phyloP scores from a whole-genome alignment of 2,888 invertebrate species.

The Hylaea fasciaria region DNA sequence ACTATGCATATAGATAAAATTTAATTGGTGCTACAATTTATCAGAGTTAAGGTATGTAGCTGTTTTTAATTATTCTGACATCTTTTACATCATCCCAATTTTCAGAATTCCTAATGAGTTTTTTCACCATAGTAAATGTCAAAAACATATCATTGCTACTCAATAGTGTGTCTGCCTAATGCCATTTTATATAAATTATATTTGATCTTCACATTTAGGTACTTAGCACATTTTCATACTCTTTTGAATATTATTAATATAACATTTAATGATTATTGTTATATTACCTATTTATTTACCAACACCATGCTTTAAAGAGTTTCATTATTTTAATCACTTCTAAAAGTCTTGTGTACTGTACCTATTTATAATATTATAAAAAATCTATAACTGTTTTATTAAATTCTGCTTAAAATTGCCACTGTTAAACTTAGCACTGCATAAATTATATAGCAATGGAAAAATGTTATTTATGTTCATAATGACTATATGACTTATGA shows the following conservation, averaged over 20 bases:
- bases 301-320: too few relatives aligned
- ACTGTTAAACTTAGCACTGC: conserved; percentile 24
- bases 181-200: too few relatives aligned
- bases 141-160: too few relatives aligned
- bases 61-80: background rate
- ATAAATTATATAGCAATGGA: conserved; percentile 3
- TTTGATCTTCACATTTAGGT: too few relatives aligned
- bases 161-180: too few relatives aligned
- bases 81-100: background rate
- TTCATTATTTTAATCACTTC: background rate
- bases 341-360: background rate
- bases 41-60: conserved; percentile 6
- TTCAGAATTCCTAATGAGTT: background rate
- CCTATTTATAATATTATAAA: background rate
- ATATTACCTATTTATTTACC: too few relatives aligned
- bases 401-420: conserved; percentile 40
- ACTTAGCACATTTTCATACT: too few relatives aligned
- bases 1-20: conserved; percentile 45
- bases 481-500: conserved; percentile 18
- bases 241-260: too few relatives aligned
- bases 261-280: too few relatives aligned
- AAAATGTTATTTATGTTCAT: background rate
- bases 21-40: conserved; percentile 71
- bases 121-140: too few relatives aligned
- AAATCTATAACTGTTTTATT: background rate